These are phyloP conservation scores for Sabellastarte sp. DNA, from an alignment of 2,888 invertebrate species.

Conservation along the genomic window DNA sequence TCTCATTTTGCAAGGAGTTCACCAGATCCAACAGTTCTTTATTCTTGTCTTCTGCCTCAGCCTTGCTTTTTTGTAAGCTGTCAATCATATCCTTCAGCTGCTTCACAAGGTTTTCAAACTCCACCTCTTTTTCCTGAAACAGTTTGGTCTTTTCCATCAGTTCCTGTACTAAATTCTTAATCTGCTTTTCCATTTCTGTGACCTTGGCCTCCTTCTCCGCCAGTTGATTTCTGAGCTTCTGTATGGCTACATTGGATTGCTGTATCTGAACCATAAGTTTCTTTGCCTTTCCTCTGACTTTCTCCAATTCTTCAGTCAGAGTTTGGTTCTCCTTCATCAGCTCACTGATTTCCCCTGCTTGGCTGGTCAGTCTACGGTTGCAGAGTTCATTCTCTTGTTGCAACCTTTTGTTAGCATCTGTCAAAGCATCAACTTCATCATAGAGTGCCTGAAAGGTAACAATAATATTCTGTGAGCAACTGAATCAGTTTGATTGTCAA, in stretches of 20 bases:
- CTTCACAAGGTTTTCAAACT: not conserved
- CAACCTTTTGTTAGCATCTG: not conserved
- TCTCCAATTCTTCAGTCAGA: not conserved
- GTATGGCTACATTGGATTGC: not conserved
- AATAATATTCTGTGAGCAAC: too few species aligned
- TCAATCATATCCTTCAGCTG: not conserved
- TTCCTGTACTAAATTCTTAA: not conserved
- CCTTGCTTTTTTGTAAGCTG: not conserved
- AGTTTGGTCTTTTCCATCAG: not conserved
- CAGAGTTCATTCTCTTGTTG: not conserved
- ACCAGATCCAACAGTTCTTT: slow-evolving; percentile 6
- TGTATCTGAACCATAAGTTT: not conserved
- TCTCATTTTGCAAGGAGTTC: slow-evolving; percentile 6
- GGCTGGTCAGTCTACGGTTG: not conserved
- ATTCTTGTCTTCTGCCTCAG: slow-evolving; percentile 1
- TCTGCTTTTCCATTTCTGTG: not conserved
- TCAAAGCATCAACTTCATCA: not conserved
- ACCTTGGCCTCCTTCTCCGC: not conserved
- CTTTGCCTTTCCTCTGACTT: not conserved
- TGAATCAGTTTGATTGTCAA: too few species aligned
- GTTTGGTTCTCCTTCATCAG: not conserved
- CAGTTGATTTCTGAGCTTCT: not conserved
- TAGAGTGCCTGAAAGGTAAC: not conserved
- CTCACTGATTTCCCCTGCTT: not conserved
- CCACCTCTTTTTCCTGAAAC: not conserved